Evolutionary conservation across 1,140 invertebrate genomes (phyloP).

Genomic region (Bombus polaris): DNA sequence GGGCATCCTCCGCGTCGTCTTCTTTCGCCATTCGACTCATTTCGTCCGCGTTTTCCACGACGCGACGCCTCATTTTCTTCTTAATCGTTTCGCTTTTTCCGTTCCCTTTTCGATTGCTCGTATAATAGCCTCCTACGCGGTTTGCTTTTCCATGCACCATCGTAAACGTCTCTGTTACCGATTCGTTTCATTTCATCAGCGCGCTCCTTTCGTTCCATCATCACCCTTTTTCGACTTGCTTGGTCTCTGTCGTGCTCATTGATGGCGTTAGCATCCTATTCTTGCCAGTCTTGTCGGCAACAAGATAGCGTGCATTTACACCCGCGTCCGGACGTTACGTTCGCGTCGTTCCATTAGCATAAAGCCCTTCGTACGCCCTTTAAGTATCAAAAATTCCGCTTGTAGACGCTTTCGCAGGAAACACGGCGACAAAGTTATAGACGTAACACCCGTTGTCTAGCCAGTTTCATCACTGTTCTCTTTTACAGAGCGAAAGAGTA

Average conservation of each 20-base stretch:
- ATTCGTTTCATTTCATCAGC: constrained; percentile 33
- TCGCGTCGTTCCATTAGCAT: constrained; percentile 40
- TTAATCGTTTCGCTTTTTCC: constrained; percentile 42
- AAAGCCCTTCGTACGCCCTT: constrained; percentile 1
- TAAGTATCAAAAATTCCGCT: constrained; percentile 39
- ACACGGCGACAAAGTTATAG: not conserved
- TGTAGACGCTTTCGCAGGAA: not conserved
- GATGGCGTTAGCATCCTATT: too few species aligned
- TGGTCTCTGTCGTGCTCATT: not conserved
- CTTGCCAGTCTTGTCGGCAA: too few species aligned
- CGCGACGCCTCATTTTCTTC: constrained; percentile 43
- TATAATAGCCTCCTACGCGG: constrained; percentile 11
- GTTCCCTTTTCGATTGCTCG: not conserved
- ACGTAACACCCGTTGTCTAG: not conserved
- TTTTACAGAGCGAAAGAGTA: not conserved
- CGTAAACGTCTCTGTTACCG: constrained; percentile 28
- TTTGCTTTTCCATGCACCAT: constrained; percentile 22
- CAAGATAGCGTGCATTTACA: not conserved
- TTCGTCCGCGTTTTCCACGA: constrained; percentile 6
- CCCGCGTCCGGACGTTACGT: not conserved
- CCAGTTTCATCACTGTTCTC: not conserved
- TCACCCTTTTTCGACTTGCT: too few species aligned
- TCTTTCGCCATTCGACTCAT: constrained; percentile 10
- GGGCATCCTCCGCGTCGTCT: not conserved
- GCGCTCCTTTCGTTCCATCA: not conserved